Base-by-base conservation (phyloP, 2,888 invertebrate genomes). In the Orthonychiurus folsomi region DNA sequence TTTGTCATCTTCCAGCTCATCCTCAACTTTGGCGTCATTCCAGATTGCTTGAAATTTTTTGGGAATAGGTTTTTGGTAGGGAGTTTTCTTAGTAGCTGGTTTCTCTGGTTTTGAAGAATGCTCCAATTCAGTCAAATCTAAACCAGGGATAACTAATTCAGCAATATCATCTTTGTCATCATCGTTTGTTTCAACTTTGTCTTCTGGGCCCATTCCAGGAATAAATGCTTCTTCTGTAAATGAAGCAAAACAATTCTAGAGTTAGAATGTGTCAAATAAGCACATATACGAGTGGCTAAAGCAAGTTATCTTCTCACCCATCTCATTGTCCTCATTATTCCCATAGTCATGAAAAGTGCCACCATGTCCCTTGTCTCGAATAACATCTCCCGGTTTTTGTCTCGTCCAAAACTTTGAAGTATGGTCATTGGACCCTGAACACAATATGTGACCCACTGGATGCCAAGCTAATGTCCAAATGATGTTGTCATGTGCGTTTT, bases 401-500 rank as follows among this genome's bases (percentile, higher is more conserved):
- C 99, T 82, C 1, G 99, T 96, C 99, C 99, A 99, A 80, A 99
- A 99, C 80, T 99, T 99, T 25, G 87, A 90, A 26, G 96, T 93
- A 75, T 99, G 97, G 79, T 99, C 99, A 79, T 99, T 99, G n/a
- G 97, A 97, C 0, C 97, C 99, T 2, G 97, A 95, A 75, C 95
- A 96, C 37, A 99, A 81, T 74, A 99, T 97, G 75, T 99, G 99
- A 1, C 99, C 99, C 21, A 99, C 80, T 0, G 99, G 99, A 82
- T 99, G 99, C 99, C 99, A 99, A 28, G 95, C 94, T 76, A 99
- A 82, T 18, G 94, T 93, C 99, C 99, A 99, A 2, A 99, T 95
- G 76, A 96, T 95, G 75, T 93, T 94, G 78, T 99, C 99, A 79
- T 99, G 99, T 1, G 99, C 99, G 75, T 94, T 91, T 80, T 99